These are phyloP conservation scores for Dendrolimus kikuchii DNA, from an alignment of 1,140 invertebrate species.

Conservation along the genomic window DNA sequence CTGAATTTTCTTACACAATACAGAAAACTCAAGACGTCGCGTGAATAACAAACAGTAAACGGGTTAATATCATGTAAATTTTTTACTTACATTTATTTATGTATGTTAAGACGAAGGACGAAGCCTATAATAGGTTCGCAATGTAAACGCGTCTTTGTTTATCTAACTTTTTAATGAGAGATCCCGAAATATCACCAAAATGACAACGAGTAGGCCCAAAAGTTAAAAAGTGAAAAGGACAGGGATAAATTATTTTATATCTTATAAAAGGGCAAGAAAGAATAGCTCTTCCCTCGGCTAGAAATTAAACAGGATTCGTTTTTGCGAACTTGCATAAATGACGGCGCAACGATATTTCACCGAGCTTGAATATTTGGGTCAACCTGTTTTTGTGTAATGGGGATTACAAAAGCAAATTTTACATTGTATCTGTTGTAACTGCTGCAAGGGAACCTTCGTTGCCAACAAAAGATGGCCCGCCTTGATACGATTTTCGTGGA, in stretches of 20 bases:
- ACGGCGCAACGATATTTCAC: conserved; percentile 60
- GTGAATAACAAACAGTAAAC: too few relatives aligned
- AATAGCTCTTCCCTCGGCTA: conserved; percentile 36
- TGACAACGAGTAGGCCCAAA: conserved; percentile 46
- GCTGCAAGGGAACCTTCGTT: conserved; percentile 54
- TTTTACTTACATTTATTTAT: too few relatives aligned
- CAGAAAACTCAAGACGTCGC: too few relatives aligned
- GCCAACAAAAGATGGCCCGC: conserved; percentile 52
- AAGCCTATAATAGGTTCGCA: too few relatives aligned
- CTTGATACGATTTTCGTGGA: conserved; percentile 55
- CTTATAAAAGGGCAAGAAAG: conserved; percentile 36
- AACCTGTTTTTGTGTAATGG: conserved; percentile 68
- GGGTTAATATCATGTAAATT: too few relatives aligned
- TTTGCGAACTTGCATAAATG: conserved; percentile 66
- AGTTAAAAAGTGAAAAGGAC: conserved; percentile 23
- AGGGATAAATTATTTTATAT: conserved; percentile 38
- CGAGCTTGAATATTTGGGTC: conserved; percentile 60
- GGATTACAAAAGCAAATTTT: conserved; percentile 67
- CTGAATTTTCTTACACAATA: too few relatives aligned
- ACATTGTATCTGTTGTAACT: conserved; percentile 63
- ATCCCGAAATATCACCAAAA: conserved; percentile 47
- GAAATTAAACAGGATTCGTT: conserved; percentile 49
- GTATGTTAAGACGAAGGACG: too few relatives aligned
- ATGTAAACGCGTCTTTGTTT: conserved; percentile 29
- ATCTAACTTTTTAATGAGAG: conserved; percentile 47